Conservation (phyloP, 1,140 invertebrate genomes). For the Pteromalus puparum region DNA sequence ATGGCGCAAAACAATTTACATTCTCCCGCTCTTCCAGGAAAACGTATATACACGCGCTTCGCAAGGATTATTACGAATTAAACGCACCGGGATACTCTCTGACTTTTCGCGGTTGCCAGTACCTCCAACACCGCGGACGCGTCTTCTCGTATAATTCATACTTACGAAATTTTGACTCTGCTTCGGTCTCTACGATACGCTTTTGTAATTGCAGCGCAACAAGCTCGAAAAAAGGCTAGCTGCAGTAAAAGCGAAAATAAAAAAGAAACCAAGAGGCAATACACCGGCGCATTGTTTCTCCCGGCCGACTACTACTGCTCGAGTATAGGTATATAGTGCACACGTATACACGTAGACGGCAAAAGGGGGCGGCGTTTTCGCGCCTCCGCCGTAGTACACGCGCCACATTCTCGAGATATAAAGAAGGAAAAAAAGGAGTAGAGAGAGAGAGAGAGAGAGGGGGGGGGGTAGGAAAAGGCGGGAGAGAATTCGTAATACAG, state of each 20-base stretch:
- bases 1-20: constrained; percentile 39
- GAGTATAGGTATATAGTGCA: no score
- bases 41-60: not conserved
- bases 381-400: not conserved
- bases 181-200: no score
- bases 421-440: constrained; percentile 18
- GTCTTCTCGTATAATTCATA: no score
- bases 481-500: constrained; percentile 74
- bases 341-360: not conserved
- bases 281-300: not conserved
- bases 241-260: not conserved
- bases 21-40: not conserved
- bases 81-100: not conserved
- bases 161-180: no score
- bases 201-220: no score
- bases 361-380: constrained; percentile 11
- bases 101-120: not conserved
- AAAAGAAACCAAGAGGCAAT: not conserved
- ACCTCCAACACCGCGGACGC: not conserved
- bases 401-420: not conserved
- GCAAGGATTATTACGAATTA: constrained; percentile 26
- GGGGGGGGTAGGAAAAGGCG: constrained; percentile 59
- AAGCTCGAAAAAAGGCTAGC: no score
- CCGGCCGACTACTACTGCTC: no score
- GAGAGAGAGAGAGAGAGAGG: constrained; percentile 47